Evolutionary conservation across 35 echinoderm and acorn worm species (phyloP), one percentile per base, ranked within the genome.

Genomic region (Lytechinus variegatus): DNA sequence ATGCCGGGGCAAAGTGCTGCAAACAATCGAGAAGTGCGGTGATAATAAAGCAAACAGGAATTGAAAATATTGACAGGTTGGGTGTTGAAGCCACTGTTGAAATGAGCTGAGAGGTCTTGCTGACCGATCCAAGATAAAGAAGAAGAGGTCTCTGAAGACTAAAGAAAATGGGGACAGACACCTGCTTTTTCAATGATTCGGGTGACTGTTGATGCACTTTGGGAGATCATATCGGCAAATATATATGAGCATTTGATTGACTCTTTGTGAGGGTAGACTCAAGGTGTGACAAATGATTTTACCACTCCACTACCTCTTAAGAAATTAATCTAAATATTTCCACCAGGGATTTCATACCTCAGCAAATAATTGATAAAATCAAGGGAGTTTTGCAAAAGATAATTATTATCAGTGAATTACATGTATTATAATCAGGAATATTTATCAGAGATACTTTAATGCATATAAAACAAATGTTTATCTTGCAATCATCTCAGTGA

Each of bases 11-110:
- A 79, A 79, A 79, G 66, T 79, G 19, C 21, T 24, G 66, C 66
- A 79, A 79, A 79, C 21, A 79, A 19, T 5, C 66, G n/a, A 79
- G 66, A 79, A 13, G 61, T 71, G 61, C 61, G 66, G 66, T n/a
- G 66, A 79, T 79, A 79, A 79, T 79, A 79, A 24, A 79, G 66
- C n/a, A 79, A 79, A 79, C 66, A 79, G 66, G 66, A 79, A 79
- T 79, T 79, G 66, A 79, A 79, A 79, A 79, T 79, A 79, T 79
- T 79, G 66, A 79, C 66, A 79, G 66, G 66, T 19, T 79, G 6
- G 66, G 66, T 79, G 66, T 79, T 8, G 12, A 7, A n/a, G 14
- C 12, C 16, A 6, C 12, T 16, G n/a, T 79, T 79, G 0, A 13
- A 72, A 6, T 21, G 61, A 72, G 0, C 16, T 21, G 3, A 79